These are phyloP conservation scores for Sus cebifrons DNA, from an alignment of 2,797 vertebrate species.

Conservation along the genomic window DNA sequence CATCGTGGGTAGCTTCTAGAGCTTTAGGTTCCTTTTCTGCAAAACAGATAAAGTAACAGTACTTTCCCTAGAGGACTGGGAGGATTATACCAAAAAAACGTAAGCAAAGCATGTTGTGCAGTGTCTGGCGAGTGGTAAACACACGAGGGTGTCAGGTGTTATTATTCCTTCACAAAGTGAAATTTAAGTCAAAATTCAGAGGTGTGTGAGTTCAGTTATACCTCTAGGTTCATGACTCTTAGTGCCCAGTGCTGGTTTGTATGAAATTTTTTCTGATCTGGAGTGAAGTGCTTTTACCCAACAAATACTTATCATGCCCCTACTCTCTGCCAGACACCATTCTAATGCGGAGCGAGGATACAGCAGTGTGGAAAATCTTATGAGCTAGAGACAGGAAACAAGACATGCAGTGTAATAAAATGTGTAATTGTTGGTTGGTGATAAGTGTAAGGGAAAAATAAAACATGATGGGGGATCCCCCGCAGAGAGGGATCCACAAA, in stretches of 20 bases:
- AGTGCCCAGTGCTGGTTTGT: background rate
- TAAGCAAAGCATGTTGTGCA: background rate
- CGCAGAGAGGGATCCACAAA: background rate
- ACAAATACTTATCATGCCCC: background rate
- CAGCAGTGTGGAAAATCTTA: background rate
- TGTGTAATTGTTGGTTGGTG: background rate
- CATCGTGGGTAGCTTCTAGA: background rate
- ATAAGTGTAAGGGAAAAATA: background rate
- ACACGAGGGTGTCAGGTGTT: background rate
- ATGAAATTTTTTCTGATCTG: conserved; percentile 11
- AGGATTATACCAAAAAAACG: background rate
- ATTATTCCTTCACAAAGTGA: background rate
- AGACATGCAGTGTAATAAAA: background rate
- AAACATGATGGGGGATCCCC: background rate
- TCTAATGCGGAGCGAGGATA: background rate
- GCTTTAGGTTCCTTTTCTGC: conserved; percentile 9
- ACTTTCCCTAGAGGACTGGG: background rate
- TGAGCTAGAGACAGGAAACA: background rate
- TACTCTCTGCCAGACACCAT: background rate
- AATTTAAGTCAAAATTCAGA: background rate
- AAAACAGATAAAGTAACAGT: background rate
- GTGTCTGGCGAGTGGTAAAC: background rate
- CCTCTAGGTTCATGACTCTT: background rate
- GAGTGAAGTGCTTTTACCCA: background rate
- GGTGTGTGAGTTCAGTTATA: background rate